Percentiles rank a stretch among this genome's conserved stretches.
phyloP scores from a whole-genome alignment of 2,113 vertebrate species.

The Xiphorhynchus elegans region DNA sequence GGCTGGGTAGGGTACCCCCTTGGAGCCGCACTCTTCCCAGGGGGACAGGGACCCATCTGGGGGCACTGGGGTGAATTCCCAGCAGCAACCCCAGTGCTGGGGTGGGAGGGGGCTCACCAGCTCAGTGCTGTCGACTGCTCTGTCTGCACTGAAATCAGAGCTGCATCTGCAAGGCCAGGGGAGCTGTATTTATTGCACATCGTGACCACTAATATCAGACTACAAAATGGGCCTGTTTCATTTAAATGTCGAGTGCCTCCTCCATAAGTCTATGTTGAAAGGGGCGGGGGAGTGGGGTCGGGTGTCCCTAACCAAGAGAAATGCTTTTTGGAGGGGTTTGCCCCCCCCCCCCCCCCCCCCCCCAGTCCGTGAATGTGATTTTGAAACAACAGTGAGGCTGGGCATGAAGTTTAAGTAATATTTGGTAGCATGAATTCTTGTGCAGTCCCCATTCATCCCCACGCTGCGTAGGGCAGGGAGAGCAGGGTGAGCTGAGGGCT shows the following conservation, averaged over 20 bases:
- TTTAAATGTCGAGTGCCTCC: neutral
- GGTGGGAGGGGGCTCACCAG: neutral
- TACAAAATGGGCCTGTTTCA: conserved; percentile 27
- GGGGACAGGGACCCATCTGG: neutral
- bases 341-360: too few species aligned
- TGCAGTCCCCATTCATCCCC: neutral
- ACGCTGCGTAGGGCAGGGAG: neutral
- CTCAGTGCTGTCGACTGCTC: neutral
- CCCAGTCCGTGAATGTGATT: neutral
- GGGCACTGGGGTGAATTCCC: neutral
- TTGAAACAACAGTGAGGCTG: conserved; percentile 11
- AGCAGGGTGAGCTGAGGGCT: neutral
- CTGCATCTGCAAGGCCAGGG: neutral
- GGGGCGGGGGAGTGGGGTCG: too few species aligned
- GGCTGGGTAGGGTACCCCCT: neutral
- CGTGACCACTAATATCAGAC: neutral
- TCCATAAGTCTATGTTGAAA: neutral
- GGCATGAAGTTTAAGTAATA: conserved; percentile 52
- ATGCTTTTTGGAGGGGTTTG: neutral
- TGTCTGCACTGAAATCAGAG: neutral
- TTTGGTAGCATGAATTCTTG: conserved; percentile 15
- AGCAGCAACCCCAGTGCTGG: neutral
- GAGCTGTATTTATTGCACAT: conserved; percentile 14
- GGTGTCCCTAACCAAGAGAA: neutral
- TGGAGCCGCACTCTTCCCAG: fast-evolving